Percentiles rank a stretch among this genome's conserved stretches.
Evolutionary conservation across 2,113 vertebrate genomes (phyloP).

Genomic region (Hyperopisus bebe): DNA sequence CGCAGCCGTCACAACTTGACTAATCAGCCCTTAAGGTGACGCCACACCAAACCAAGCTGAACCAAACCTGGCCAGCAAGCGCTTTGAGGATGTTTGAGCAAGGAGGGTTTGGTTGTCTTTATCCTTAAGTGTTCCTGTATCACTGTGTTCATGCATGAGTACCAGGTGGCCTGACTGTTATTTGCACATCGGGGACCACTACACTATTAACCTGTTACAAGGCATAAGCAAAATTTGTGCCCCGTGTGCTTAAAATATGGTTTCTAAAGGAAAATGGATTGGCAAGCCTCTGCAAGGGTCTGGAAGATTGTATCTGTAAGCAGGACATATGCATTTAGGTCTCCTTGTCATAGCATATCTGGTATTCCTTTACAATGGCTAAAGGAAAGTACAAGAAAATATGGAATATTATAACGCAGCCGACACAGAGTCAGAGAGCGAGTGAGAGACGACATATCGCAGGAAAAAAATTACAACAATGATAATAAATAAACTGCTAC

Average conservation of each 20-base stretch:
- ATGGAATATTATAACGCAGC: slow-evolving; percentile 39
- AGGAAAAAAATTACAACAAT: slow-evolving; percentile 48
- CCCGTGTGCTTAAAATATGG: not conserved
- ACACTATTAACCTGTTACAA: not conserved
- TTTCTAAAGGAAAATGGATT: not conserved
- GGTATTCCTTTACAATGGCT: slow-evolving; percentile 31
- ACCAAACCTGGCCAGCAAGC: not conserved
- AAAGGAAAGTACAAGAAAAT: slow-evolving; percentile 22
- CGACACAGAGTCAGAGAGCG: slow-evolving; percentile 30
- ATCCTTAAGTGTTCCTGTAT: not conserved
- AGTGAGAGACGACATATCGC: slow-evolving; percentile 36
- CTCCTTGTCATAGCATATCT: slow-evolving; percentile 38
- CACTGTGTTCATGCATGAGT: not conserved
- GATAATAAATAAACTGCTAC: slow-evolving; percentile 56
- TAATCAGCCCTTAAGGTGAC: not conserved
- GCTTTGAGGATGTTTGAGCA: not conserved
- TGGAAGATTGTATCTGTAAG: slow-evolving; percentile 11
- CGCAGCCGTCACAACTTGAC: not conserved
- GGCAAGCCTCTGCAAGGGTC: not conserved
- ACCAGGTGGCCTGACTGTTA: not conserved
- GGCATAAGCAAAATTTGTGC: not conserved
- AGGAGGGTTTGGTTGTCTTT: not conserved
- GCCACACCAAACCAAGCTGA: not conserved
- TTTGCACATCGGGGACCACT: not conserved
- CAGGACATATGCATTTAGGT: slow-evolving; percentile 3